Percentiles rank a stretch among this genome's conserved stretches.
phyloP scores from a whole-genome alignment of 1,140 invertebrate genomes.

The Drosophila bocki region DNA sequence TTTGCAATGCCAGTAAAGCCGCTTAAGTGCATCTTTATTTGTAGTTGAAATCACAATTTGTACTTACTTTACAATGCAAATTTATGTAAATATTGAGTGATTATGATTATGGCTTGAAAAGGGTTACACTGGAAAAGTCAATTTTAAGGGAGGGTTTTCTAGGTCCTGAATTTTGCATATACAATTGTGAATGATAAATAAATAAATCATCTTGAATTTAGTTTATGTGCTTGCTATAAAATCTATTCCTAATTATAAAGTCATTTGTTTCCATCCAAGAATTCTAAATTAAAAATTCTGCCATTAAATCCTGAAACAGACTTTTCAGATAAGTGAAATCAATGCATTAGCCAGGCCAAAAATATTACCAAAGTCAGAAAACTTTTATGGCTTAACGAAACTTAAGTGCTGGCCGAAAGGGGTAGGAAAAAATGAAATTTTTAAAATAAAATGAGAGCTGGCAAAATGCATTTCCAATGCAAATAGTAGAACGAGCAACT shows the following conservation, averaged over 20 bases:
- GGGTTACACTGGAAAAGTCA: neutral
- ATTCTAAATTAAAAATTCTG: slow-evolving; percentile 4
- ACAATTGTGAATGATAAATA: neutral
- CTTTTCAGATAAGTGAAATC: slow-evolving; percentile 9
- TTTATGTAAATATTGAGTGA: slow-evolving; percentile 6
- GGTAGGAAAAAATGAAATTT: slow-evolving; percentile 13
- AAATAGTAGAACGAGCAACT: slow-evolving; percentile 47
- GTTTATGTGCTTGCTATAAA: neutral
- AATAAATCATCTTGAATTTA: neutral
- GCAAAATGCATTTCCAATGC: slow-evolving; percentile 35
- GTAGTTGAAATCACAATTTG: slow-evolving; percentile 16
- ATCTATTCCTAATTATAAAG: neutral
- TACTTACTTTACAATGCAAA: neutral
- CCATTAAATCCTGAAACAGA: neutral
- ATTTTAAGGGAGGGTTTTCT: neutral
- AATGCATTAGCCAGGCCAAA: slow-evolving; percentile 16
- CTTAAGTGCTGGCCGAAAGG: slow-evolving; percentile 21
- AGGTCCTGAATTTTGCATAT: neutral
- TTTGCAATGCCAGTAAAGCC: slow-evolving; percentile 10
- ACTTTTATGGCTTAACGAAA: slow-evolving; percentile 39
- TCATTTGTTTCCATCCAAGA: neutral
- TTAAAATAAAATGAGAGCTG: slow-evolving; percentile 8
- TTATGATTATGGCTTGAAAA: neutral
- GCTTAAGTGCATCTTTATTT: slow-evolving; percentile 10
- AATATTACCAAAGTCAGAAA: slow-evolving; percentile 13